These are phyloP conservation scores for Synanthedon vespiformis DNA, from an alignment of 2,888 invertebrate genomes.

Conservation along the genomic window DNA sequence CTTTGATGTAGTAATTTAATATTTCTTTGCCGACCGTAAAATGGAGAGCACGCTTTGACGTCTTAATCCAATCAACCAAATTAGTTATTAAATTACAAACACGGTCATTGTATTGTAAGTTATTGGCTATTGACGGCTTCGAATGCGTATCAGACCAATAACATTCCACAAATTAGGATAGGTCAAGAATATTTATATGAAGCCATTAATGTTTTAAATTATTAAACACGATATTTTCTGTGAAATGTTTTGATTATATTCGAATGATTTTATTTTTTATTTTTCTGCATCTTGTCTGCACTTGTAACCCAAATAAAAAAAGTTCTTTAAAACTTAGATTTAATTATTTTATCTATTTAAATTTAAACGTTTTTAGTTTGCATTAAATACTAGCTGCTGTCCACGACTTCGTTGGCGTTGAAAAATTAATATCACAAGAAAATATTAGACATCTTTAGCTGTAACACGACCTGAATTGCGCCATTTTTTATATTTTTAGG, in stretches of 20 bases:
- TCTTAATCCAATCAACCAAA: conserved; percentile 65
- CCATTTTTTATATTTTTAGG: too few relatives aligned
- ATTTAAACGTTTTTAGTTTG: too few relatives aligned
- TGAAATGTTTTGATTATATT: background rate
- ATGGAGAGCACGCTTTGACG: conserved; percentile 47
- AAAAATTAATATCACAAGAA: too few relatives aligned
- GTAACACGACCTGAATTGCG: too few relatives aligned
- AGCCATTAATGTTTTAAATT: conserved; percentile 1
- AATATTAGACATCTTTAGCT: too few relatives aligned
- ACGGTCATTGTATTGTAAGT: conserved; percentile 34
- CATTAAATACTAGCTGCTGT: too few relatives aligned
- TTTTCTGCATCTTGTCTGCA: background rate
- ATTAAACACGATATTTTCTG: background rate
- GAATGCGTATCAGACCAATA: conserved; percentile 35
- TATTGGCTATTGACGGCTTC: conserved; percentile 35
- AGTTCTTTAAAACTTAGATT: too few relatives aligned
- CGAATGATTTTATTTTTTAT: background rate
- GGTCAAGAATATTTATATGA: conserved; percentile 34
- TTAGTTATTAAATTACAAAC: conserved; percentile 47
- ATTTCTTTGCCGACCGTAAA: conserved; percentile 51
- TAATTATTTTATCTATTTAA: too few relatives aligned
- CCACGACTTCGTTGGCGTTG: too few relatives aligned
- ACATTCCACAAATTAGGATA: conserved; percentile 47
- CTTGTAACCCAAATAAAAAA: background rate
- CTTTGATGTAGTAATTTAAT: conserved; percentile 30